These are phyloP conservation scores for Brachypteracias leptosomus DNA, from an alignment of 2,113 vertebrate genomes.

Conservation along the genomic window DNA sequence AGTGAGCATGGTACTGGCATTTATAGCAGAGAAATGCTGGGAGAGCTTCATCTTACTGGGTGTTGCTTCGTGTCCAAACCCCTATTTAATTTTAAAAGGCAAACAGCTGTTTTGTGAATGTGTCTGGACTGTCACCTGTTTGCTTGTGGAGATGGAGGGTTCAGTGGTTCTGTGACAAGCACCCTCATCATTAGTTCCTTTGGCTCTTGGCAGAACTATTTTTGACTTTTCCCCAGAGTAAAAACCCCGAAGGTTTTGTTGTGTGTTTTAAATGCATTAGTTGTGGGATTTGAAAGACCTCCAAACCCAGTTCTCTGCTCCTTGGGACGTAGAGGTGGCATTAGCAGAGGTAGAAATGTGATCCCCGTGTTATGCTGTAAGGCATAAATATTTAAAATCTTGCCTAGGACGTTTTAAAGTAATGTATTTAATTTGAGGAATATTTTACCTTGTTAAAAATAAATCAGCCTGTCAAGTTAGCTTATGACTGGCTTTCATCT, in stretches of 20 bases:
- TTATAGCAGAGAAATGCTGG: rapidly evolving
- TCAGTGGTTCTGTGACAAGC: rapidly evolving
- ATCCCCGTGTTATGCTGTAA: background rate
- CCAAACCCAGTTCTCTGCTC: background rate
- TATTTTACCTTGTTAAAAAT: background rate
- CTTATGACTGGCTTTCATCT: background rate
- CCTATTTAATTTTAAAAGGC: rapidly evolving
- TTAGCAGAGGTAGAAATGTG: background rate
- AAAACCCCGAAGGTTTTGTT: rapidly evolving
- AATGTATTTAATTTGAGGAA: background rate
- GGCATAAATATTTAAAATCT: background rate
- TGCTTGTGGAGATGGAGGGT: rapidly evolving
- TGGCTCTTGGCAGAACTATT: background rate
- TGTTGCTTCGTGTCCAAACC: background rate
- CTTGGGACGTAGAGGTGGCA: background rate
- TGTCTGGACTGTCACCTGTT: background rate
- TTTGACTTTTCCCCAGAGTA: background rate
- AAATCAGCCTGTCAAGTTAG: background rate
- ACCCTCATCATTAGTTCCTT: rapidly evolving
- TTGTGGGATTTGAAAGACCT: background rate
- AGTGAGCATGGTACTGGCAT: rapidly evolving
- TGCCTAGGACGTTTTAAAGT: background rate
- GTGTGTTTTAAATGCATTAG: background rate
- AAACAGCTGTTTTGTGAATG: background rate
- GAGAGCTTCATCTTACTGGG: rapidly evolving